A percentile compares a stretch with the other conserved stretches of the same genome.
These are phyloP conservation scores for Callopanchax toddi DNA, from an alignment of 2,113 vertebrate genomes.

Conservation along the genomic window DNA sequence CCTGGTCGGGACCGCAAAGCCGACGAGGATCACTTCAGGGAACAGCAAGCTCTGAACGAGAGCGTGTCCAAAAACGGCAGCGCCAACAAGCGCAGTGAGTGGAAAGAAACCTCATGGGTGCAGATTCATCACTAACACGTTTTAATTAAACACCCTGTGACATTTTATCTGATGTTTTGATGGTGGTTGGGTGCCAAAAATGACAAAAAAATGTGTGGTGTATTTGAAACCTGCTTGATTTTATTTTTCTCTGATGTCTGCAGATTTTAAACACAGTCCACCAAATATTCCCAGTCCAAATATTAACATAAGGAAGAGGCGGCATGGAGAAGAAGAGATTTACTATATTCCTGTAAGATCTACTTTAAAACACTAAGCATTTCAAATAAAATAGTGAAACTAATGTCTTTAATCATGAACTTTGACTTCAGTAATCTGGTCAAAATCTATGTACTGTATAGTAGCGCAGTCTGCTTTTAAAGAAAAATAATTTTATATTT, in stretches of 20 bases:
- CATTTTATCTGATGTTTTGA: not conserved
- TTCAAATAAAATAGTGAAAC: not conserved
- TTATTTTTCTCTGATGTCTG: constrained; percentile 16
- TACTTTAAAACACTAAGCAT: not conserved
- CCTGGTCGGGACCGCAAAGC: constrained; percentile 95
- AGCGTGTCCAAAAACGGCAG: constrained; percentile 86
- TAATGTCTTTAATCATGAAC: too few species aligned
- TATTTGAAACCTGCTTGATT: not conserved
- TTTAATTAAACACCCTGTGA: not conserved
- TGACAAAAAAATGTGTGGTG: not conserved
- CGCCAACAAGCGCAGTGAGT: constrained; percentile 88
- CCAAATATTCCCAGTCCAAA: constrained; percentile 85
- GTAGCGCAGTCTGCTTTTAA: too few species aligned
- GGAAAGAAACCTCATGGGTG: not conserved
- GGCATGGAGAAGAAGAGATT: constrained; percentile 92
- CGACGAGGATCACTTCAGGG: constrained; percentile 94
- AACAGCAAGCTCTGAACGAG: constrained; percentile 93
- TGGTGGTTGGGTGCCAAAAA: not conserved
- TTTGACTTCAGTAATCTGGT: too few species aligned
- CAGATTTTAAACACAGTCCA: constrained; percentile 95
- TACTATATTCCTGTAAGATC: constrained; percentile 92
- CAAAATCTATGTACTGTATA: too few species aligned
- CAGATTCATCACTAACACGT: not conserved
- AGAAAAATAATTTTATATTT: too few species aligned
- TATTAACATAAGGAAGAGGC: constrained; percentile 87